These are phyloP conservation scores for Procambarus clarkii DNA, from an alignment of 1,140 invertebrate genomes.

Conservation along the genomic window DNA sequence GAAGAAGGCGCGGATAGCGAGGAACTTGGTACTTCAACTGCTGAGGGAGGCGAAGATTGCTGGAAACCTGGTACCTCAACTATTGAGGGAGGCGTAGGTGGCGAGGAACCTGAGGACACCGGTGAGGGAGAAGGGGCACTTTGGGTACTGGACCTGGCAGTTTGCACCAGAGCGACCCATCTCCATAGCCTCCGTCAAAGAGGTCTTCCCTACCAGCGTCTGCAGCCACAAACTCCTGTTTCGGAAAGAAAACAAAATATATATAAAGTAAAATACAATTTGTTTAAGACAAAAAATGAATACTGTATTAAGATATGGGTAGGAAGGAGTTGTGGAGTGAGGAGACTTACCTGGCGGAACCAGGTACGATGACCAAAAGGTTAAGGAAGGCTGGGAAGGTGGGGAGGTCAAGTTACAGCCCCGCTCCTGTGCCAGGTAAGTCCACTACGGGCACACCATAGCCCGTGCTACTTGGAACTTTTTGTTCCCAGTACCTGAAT, in stretches of 20 bases:
- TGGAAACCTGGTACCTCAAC: background rate
- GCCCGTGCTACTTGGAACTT: too few species aligned
- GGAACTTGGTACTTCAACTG: background rate
- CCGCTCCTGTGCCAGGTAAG: too few species aligned
- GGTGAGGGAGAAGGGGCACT: conserved; percentile 66
- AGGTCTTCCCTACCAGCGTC: conserved; percentile 33
- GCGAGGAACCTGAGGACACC: conserved; percentile 58
- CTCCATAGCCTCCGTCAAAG: conserved; percentile 51
- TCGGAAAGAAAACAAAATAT: background rate
- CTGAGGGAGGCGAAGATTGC: background rate
- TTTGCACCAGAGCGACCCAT: conserved; percentile 22
- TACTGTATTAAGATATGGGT: too few species aligned
- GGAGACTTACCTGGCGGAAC: too few species aligned
- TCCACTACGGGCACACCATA: too few species aligned
- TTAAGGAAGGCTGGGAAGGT: too few species aligned
- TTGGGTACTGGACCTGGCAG: conserved; percentile 61
- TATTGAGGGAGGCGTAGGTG: conserved; percentile 35
- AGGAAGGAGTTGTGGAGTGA: too few species aligned
- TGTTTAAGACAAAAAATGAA: too few species aligned
- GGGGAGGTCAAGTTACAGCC: too few species aligned
- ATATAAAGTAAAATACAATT: background rate
- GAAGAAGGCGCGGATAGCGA: background rate
- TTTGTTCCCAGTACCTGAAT: too few species aligned
- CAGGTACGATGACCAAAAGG: too few species aligned
- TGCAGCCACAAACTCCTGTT: conserved; percentile 59